Evolutionary conservation across 2,888 invertebrate species (phyloP).

Genomic region (Sericinus montela): DNA sequence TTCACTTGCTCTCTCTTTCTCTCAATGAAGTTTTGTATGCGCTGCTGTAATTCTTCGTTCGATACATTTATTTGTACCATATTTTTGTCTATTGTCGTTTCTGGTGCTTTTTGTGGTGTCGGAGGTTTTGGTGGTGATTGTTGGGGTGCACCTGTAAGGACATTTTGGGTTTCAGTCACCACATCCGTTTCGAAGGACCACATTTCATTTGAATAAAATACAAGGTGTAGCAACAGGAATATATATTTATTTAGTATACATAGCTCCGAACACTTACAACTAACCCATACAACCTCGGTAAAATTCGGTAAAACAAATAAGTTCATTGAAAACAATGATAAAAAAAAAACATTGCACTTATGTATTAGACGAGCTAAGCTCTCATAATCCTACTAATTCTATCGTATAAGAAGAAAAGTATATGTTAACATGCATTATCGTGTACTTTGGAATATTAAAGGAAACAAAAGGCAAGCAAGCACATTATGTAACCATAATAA

Average conservation of each 20-base stretch:
- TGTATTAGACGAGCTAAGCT: slow-evolving; percentile 5
- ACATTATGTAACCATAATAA: too few species aligned
- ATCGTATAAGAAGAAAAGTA: background rate
- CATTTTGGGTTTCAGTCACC: slow-evolving; percentile 6
- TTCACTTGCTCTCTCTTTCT: slow-evolving; percentile 87
- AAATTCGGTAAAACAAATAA: background rate
- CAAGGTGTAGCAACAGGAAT: background rate
- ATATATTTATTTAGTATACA: slow-evolving; percentile 8
- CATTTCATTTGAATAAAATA: background rate
- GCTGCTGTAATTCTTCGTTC: slow-evolving; percentile 81
- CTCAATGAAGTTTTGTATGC: slow-evolving; percentile 87
- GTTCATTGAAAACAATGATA: background rate
- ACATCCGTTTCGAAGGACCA: slow-evolving; percentile 18
- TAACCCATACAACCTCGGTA: background rate
- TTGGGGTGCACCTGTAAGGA: slow-evolving; percentile 26
- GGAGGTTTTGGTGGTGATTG: slow-evolving; percentile 21
- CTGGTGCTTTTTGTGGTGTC: slow-evolving; percentile 24
- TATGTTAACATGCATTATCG: too few species aligned
- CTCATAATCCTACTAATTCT: background rate
- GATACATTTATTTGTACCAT: slow-evolving; percentile 85
- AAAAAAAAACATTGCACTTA: background rate
- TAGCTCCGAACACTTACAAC: background rate
- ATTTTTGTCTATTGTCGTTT: slow-evolving; percentile 42
- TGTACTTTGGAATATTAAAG: too few species aligned
- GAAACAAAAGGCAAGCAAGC: too few species aligned